Base-by-base conservation (phyloP, 2,113 vertebrate genomes). In the Gymnocephalus cernua region DNA sequence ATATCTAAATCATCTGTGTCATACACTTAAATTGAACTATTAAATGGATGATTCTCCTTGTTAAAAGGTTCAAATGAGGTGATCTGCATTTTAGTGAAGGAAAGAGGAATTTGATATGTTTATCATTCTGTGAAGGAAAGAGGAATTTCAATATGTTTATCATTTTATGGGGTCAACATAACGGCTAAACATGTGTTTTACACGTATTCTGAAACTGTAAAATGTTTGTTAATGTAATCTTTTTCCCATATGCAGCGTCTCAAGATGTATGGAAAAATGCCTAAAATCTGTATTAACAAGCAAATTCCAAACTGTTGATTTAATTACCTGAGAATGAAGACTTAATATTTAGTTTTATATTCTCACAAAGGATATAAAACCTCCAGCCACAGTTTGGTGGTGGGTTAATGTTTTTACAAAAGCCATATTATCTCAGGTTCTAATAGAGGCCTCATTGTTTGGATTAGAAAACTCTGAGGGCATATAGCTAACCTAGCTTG, bases 361-460 rank as follows among this genome's bases (percentile, higher is more conserved):
- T 83, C 85, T 86, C 88, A 70, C 48, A 66, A 65, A 83, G 80
- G 27, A 77, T 75, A 75, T 81, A 73, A 88, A 89, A 85, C 2
- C 66, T 61, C 2, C 18, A 71, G 62, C 35, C 7, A 10, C 21
- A 25, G 68, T 77, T 50, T 44, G 63, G 27, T 54, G 8, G 29
- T 35, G 82, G 21, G 9, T n/a, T 38, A 58, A 57, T 35, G 62
- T 23, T 58, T 76, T 76, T 18, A 74, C 35, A 77, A 75, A 82
- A 64, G 63, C 21, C 38, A 48, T 54, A 81, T 82, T 71, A 74
- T 86, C 64, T 77, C 9, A 35, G 54, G 62, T 66, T 86, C 75
- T 85, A 82, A 88, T 69, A 90, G 82, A 86, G 80, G 79, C 50
- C 50, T 84, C 79, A 67, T 90, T 91, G 89, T 93, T 88, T 32